phyloP scores from a whole-genome alignment of 2,888 invertebrate genomes.

The Drosophila subsilvestris region DNA sequence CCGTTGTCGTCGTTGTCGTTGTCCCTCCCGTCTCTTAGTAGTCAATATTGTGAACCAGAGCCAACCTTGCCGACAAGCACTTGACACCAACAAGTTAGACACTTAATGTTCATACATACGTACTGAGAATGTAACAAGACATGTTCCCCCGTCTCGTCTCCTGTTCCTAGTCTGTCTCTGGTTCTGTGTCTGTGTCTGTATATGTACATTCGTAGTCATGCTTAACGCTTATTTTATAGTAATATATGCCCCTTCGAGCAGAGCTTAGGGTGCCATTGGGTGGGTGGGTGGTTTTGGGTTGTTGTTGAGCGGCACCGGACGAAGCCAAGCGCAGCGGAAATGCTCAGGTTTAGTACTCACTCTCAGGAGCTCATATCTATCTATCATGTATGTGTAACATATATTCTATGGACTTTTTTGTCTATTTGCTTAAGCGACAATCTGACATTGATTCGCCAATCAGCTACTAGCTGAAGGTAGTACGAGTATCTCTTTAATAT shows the following conservation, averaged over 20 bases:
- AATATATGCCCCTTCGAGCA: constrained; percentile 54
- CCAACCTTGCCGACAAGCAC: constrained; percentile 65
- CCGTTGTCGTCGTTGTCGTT: neutral
- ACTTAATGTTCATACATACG: constrained; percentile 58
- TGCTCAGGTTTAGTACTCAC: constrained; percentile 25
- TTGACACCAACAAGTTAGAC: constrained; percentile 70
- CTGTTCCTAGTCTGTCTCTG: constrained; percentile 9
- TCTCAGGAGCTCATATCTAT: constrained; percentile 29
- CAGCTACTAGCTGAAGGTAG: constrained; percentile 17
- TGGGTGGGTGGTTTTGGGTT: constrained; percentile 1
- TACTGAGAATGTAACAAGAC: constrained; percentile 29
- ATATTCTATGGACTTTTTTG: constrained; percentile 54
- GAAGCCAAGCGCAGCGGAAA: constrained; percentile 51
- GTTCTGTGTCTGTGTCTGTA: constrained; percentile 4
- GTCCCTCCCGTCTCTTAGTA: constrained; percentile 31
- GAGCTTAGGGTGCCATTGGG: constrained; percentile 48
- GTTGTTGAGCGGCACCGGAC: neutral
- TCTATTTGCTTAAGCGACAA: constrained; percentile 47
- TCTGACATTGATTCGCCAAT: constrained; percentile 60
- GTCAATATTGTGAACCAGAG: constrained; percentile 46
- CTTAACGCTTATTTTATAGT: constrained; percentile 66
- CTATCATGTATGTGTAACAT: constrained; percentile 26
- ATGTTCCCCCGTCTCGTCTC: neutral
- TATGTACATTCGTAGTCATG: constrained; percentile 46
- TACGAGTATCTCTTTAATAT: neutral